Evolutionary conservation across 2,113 vertebrate genomes (phyloP).

Genomic region (Myrmophylax atrothorax): DNA sequence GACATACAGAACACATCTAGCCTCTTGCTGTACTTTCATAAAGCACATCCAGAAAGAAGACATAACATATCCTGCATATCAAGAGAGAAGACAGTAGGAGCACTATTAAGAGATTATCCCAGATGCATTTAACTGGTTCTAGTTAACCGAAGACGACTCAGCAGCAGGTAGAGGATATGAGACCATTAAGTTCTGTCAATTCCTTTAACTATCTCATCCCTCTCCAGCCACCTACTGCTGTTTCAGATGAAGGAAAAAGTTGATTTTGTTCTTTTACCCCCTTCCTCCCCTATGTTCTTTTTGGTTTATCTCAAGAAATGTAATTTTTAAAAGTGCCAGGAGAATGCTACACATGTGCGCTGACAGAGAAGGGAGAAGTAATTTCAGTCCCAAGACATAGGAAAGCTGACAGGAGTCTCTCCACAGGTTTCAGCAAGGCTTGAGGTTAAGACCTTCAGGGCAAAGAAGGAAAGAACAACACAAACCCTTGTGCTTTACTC

Average conservation of each 20-base stretch:
- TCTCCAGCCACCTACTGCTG: neutral
- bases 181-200: neutral
- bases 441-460: neutral
- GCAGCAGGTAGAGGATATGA: neutral
- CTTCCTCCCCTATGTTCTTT: neutral
- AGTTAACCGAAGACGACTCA: neutral
- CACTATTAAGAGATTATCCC: neutral
- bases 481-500: neutral
- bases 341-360: neutral
- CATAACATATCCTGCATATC: neutral
- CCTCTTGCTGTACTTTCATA: neutral
- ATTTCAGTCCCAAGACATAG: neutral
- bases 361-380: neutral
- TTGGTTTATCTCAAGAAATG: neutral
- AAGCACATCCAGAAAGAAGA: neutral
- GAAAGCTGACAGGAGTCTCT: accelerated
- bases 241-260: neutral
- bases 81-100: neutral
- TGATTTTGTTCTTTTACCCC: neutral
- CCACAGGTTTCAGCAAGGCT: neutral
- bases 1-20: neutral
- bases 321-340: neutral
- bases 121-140: neutral
- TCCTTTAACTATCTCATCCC: neutral
- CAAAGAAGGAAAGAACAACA: neutral